Conservation (phyloP, 2,888 invertebrate genomes). For the Calameuta pallipes region DNA sequence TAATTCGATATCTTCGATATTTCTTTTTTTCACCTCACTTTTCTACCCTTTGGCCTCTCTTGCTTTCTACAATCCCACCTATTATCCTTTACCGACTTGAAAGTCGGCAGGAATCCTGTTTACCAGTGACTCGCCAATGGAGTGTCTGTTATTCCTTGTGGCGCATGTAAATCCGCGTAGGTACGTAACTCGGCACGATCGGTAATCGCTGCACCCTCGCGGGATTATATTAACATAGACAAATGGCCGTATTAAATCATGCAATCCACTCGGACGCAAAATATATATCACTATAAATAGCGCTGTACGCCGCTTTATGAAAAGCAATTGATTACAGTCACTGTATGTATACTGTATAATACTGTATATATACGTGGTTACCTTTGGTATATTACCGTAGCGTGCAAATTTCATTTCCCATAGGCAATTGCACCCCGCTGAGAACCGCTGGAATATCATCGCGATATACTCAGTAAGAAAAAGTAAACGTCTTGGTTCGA, state of each 20-base stretch:
- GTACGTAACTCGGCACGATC: neutral
- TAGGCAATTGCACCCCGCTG: neutral
- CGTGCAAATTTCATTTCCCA: neutral
- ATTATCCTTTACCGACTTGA: neutral
- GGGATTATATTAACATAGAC: neutral
- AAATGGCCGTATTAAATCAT: neutral
- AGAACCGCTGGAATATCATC: conserved; percentile 24
- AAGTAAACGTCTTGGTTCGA: conserved; percentile 28
- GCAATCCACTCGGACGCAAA: neutral
- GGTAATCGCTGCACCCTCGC: neutral
- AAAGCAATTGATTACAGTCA: neutral
- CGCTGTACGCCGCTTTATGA: neutral
- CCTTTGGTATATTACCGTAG: neutral
- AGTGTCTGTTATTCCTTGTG: neutral
- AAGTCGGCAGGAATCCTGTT: neutral
- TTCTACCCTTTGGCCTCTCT: neutral
- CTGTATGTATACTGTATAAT: neutral
- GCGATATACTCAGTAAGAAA: conserved; percentile 14
- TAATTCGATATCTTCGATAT: neutral
- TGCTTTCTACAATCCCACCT: neutral
- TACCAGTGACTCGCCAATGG: neutral
- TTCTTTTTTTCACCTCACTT: neutral
- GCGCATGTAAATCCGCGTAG: neutral
- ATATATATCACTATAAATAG: neutral
- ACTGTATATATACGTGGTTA: neutral